Conservation (phyloP, 2,113 vertebrate genomes). For the Ondatra zibethicus region DNA sequence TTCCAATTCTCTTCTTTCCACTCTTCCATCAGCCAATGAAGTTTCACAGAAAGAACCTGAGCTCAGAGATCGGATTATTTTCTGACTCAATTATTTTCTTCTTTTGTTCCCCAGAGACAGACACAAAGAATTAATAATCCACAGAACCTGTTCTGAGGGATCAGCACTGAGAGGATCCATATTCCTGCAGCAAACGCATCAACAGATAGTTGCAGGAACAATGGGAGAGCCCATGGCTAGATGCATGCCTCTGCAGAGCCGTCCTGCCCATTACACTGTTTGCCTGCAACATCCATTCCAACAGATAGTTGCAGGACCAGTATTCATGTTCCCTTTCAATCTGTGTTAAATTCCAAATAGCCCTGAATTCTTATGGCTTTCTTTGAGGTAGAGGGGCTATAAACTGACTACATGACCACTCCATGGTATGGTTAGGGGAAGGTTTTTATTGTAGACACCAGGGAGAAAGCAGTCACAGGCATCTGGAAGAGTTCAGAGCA, state of each 20-base stretch:
- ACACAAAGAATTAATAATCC: not conserved
- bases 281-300: constrained; percentile 47
- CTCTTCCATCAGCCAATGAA: not conserved
- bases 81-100: not conserved
- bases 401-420: not conserved
- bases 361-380: constrained; percentile 80
- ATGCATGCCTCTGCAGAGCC: constrained; percentile 61
- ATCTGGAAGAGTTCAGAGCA: not conserved
- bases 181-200: constrained; percentile 1
- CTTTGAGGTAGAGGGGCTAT: too few relatives aligned
- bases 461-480: not conserved
- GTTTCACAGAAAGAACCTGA: not conserved
- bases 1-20: constrained; percentile 7
- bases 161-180: not conserved
- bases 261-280: constrained; percentile 31
- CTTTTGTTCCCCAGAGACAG: not conserved
- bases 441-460: not conserved
- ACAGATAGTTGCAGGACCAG: constrained; percentile 50
- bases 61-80: not conserved
- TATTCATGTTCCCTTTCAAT: constrained; percentile 72
- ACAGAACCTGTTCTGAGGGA: not conserved
- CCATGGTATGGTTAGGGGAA: not conserved
- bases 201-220: not conserved
- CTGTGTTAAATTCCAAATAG: constrained; percentile 77
- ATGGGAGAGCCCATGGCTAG: not conserved